Evolutionary conservation across 2,797 vertebrate species (phyloP).

Genomic region (Trachurus trachurus): DNA sequence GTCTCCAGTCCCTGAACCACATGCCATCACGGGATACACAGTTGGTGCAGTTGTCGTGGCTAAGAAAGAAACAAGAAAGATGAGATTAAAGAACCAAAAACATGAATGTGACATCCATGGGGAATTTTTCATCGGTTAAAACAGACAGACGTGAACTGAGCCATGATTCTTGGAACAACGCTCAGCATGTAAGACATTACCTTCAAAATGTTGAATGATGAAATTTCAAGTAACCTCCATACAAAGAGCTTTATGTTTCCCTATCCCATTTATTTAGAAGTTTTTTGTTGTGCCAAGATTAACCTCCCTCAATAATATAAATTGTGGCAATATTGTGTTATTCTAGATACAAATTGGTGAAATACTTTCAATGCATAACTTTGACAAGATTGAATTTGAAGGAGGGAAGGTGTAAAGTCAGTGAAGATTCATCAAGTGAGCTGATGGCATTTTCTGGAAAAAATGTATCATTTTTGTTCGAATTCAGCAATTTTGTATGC

Average conservation of each 20-base stretch:
- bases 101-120: background rate
- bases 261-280: background rate
- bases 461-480: background rate
- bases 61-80: conserved; percentile 21
- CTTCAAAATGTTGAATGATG: background rate
- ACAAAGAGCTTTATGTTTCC: background rate
- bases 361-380: background rate
- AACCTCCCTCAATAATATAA: background rate
- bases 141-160: background rate
- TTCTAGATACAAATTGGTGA: background rate
- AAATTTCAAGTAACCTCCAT: background rate
- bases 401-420: background rate
- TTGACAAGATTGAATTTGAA: background rate
- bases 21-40: conserved; percentile 66
- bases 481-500: background rate
- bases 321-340: background rate
- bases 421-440: background rate
- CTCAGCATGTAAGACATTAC: background rate
- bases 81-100: background rate
- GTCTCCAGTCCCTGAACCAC: conserved; percentile 11
- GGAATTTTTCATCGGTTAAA: background rate
- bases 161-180: background rate
- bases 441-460: background rate
- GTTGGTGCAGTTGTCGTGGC: background rate
- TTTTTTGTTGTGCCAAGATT: background rate